These are phyloP conservation scores for Aspidiotus destructor DNA, from an alignment of 2,888 invertebrate genomes.

Conservation along the genomic window DNA sequence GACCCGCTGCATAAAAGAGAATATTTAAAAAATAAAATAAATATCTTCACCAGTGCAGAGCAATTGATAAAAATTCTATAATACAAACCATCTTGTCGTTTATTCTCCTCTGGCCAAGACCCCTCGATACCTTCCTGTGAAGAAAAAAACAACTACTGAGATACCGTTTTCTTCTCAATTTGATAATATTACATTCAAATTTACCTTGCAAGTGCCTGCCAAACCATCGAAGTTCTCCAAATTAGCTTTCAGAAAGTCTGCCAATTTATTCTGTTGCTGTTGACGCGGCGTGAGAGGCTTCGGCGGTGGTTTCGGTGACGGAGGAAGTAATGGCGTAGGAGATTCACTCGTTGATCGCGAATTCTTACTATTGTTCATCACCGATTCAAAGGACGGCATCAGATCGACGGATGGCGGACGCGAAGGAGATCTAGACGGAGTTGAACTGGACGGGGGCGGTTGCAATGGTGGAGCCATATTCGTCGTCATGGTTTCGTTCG, in stretches of 20 bases:
- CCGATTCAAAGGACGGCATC: conserved; percentile 27
- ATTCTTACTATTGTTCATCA: conserved; percentile 42
- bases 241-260: conserved; percentile 62
- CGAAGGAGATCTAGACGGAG: conserved; percentile 18
- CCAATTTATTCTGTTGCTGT: conserved; percentile 48
- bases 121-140: conserved; percentile 22
- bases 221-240: conserved; percentile 56
- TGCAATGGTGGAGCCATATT: conserved; percentile 24
- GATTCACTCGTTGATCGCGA: conserved; percentile 46
- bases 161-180: no score
- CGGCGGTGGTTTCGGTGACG: conserved; percentile 36
- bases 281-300: conserved; percentile 42
- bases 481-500: conserved; percentile 7
- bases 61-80: neutral
- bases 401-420: conserved; percentile 33
- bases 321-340: conserved; percentile 42
- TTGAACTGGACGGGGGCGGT: conserved; percentile 23
- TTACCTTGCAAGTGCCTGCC: conserved; percentile 28
- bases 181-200: no score
- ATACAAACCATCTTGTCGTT: conserved; percentile 29
- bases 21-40: neutral
- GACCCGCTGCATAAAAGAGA: conserved; percentile 46
- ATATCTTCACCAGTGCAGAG: neutral
- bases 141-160: neutral
- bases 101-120: conserved; percentile 27